These are phyloP conservation scores for Xiphydria camelus DNA, from an alignment of 2,888 invertebrate species.

Conservation along the genomic window DNA sequence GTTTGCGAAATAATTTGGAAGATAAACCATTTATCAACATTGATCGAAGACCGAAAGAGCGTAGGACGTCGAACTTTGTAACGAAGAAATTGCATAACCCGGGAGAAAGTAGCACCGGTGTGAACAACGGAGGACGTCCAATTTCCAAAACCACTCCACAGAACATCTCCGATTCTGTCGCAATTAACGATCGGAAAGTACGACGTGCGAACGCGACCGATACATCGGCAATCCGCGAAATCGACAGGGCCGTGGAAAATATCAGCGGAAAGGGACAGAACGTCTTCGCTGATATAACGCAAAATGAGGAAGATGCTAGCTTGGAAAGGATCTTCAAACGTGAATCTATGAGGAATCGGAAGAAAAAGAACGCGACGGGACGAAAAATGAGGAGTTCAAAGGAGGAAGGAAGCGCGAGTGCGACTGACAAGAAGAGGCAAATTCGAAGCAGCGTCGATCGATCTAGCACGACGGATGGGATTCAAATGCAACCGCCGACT, in stretches of 20 bases:
- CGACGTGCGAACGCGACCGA: no score
- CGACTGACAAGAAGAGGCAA: slow-evolving; percentile 1
- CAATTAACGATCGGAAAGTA: no score
- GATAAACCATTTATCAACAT: neutral
- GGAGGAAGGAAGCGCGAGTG: slow-evolving; percentile 1
- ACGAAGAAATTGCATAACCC: no score
- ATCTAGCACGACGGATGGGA: slow-evolving; percentile 52
- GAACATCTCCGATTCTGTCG: no score
- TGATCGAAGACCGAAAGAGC: neutral
- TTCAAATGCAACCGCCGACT: slow-evolving; percentile 49
- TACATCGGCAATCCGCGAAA: slow-evolving; percentile 16
- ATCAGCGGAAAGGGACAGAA: no score
- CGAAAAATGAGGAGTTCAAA: slow-evolving; percentile 9
- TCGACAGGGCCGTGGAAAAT: slow-evolving; percentile 5
- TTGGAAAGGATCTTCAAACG: slow-evolving; percentile 35
- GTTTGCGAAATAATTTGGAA: neutral
- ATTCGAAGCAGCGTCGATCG: slow-evolving; percentile 45
- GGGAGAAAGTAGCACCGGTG: no score
- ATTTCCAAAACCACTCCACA: no score
- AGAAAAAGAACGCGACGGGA: slow-evolving; percentile 16
- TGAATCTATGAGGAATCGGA: slow-evolving; percentile 30
- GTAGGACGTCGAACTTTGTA: no score
- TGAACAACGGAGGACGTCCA: no score
- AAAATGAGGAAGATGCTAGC: slow-evolving; percentile 26
- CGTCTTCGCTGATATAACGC: neutral